Evolutionary conservation across 37 sponge, comb jelly and placozoan species (phyloP).

Genomic region (Tethya wilhelma): DNA sequence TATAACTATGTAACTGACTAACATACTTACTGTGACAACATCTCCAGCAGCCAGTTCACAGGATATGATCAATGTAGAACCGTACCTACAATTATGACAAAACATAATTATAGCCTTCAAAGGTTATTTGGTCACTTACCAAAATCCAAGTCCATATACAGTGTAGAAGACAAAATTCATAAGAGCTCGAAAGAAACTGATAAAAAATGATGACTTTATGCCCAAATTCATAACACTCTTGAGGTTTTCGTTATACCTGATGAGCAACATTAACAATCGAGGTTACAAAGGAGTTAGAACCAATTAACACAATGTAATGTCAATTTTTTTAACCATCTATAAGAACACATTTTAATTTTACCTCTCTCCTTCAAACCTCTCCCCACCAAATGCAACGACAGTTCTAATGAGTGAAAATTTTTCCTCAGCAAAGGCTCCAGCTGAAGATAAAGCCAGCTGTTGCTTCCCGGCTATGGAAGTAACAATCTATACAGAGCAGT

Average conservation of each 20-base stretch:
- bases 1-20: no score
- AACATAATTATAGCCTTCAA: no score
- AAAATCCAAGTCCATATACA: constrained; percentile 80
- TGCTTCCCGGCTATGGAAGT: constrained; percentile 62
- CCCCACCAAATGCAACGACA: constrained; percentile 92
- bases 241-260: constrained; percentile 61
- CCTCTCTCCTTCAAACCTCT: constrained; percentile 58
- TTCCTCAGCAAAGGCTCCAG: constrained; percentile 90
- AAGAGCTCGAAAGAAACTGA: constrained; percentile 27
- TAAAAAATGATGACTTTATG: constrained; percentile 43
- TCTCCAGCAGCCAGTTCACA: constrained; percentile 68
- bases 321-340: neutral
- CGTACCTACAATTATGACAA: constrained; percentile 63
- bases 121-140: no score
- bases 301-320: constrained; percentile 17
- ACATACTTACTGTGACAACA: constrained; percentile 51
- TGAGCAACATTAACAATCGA: no score
- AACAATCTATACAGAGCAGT: constrained; percentile 59
- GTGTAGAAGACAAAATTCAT: constrained; percentile 59
- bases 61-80: constrained; percentile 41
- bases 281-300: no score
- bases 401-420: constrained; percentile 87
- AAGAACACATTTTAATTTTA: constrained; percentile 3
- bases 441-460: constrained; percentile 88
- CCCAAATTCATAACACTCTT: constrained; percentile 53